Base-by-base conservation (phyloP, 2,113 vertebrate genomes). In the Sinocyclocheilus rhinocerous region DNA sequence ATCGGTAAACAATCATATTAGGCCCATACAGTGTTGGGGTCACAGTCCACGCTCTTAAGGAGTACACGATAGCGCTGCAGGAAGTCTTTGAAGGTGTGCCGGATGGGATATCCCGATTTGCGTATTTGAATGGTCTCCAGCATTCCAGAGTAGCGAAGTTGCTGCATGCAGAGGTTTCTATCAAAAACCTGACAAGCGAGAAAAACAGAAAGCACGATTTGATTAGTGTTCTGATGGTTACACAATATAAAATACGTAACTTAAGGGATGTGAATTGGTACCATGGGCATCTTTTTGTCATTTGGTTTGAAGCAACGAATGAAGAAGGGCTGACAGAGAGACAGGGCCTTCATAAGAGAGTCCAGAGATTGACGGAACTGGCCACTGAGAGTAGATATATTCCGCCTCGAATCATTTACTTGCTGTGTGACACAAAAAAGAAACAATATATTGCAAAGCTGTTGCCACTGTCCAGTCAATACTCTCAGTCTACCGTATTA, bases 231-330 rank as follows among this genome's bases (percentile, higher is more conserved):
- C 42, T 55, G 5, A 24, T n/a, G 48, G n/a, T 16, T n/a, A 65
- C 4, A 61, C 18, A 73, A 45, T 29, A 75, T 55, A 15, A 8
- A 63, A 55, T 52, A 59, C 36, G 22, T 39, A 85, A 55, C 48
- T 45, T 61, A 42, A 36, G 4, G 76, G 12, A 18, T 39, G 12
- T 16, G 5, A 59, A n/a, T 33, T 26, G 33, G 26, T 95, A 99
- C 98, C 96, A 95, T 84, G 0, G 97, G 96, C 91, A 96, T 95
- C 94, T 99, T 99, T 89, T 90, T 95, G 57, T 96, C 96, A n/a
- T 99, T 99, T 89, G 98, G 97, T 87, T 99, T 99, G 93, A 99
- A 96, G 92, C 98, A 99, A 88, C 97, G 98, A 86, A 99, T 92
- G 89, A 99, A 99, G 91, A 95, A 97, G 0, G 98, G 97, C 91